Evolutionary conservation across 1,140 invertebrate species (phyloP).

Genomic region (Battus philenor): DNA sequence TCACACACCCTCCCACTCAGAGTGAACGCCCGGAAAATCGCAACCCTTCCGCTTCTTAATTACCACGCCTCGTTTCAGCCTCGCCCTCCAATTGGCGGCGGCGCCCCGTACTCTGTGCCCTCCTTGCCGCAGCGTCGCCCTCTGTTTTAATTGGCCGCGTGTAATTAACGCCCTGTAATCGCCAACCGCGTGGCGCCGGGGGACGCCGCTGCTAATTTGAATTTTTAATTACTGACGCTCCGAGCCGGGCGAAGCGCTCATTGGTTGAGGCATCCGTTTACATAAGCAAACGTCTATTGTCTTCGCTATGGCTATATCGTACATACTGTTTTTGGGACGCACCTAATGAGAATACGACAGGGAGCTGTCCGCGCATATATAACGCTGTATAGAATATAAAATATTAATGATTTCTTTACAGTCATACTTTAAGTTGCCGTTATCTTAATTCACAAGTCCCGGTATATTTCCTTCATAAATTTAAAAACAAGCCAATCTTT

Average conservation of each 20-base stretch:
- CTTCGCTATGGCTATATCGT: conserved; percentile 23
- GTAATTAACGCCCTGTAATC: conserved; percentile 70
- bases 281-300: conserved; percentile 48
- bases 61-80: conserved; percentile 67
- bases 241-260: conserved; percentile 28
- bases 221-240: conserved; percentile 67
- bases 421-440: too few species aligned
- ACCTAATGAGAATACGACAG: conserved; percentile 3
- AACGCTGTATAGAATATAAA: too few species aligned
- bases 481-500: too few species aligned
- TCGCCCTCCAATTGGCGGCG: conserved; percentile 51
- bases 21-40: conserved; percentile 57
- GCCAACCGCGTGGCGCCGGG: conserved; percentile 53
- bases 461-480: too few species aligned
- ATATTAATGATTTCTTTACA: too few species aligned
- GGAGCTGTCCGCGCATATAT: too few species aligned
- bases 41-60: conserved; percentile 70
- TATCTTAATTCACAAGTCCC: too few species aligned
- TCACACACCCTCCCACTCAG: conserved; percentile 39
- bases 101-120: too few species aligned
- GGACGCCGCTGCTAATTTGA: conserved; percentile 64
- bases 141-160: conserved; percentile 63
- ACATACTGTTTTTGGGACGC: conserved; percentile 2
- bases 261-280: conserved; percentile 47
- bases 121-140: conserved; percentile 40